Percentiles rank a stretch among this genome's conserved stretches.
Conservation (phyloP, 2,113 vertebrate genomes). For the Grammomys surdaster region DNA sequence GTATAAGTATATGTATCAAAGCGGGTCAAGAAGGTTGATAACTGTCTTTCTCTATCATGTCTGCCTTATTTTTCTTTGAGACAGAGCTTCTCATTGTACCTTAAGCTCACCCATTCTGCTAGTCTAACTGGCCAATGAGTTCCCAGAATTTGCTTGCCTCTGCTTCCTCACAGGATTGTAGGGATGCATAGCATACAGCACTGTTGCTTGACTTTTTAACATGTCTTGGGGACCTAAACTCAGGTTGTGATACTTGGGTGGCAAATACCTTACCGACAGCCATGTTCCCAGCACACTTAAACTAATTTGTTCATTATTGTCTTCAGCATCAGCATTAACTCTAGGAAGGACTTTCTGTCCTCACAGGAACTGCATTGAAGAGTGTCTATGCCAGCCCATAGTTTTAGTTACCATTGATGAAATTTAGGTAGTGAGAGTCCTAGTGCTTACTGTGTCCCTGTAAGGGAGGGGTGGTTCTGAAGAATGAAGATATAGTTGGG, state of each 20-base stretch:
- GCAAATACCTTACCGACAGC: neutral
- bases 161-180: neutral
- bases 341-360: neutral
- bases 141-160: neutral
- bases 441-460: neutral
- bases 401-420: neutral
- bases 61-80: neutral
- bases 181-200: neutral
- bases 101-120: neutral
- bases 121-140: neutral
- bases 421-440: neutral
- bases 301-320: conserved; percentile 38
- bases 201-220: neutral
- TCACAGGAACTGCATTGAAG: neutral
- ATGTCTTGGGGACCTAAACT: neutral
- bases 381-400: neutral
- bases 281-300: neutral
- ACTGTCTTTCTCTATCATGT: neutral
- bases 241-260: neutral
- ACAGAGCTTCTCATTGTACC: neutral
- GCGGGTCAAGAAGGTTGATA: neutral
- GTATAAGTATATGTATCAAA: neutral
- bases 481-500: neutral
- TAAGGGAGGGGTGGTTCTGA: neutral
- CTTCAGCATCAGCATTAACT: neutral